Base-by-base conservation (phyloP, 2,797 vertebrate genomes). In the Xenentodon cancila region DNA sequence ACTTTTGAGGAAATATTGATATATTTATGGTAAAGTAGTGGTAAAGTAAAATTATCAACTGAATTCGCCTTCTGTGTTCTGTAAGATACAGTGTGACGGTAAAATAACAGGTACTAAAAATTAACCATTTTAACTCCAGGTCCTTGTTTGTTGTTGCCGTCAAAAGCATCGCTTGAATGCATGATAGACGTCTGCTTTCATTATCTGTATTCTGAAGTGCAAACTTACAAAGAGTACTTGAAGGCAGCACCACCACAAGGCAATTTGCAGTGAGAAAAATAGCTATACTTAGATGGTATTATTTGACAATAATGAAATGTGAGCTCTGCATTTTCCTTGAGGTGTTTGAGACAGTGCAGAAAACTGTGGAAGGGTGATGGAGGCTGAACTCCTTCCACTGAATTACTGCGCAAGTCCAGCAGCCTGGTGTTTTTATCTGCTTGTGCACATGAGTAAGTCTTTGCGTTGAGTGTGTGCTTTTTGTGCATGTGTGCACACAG, bases 301-400 rank as follows among this genome's bases (percentile, higher is more conserved):
- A 88, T 85, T 91, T 88, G 85, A 90, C 84, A 86, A 84, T 85
- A 84, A 91, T 90, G 81, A 89, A 90, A 89, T 85, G 78, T 84
- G 81, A 87, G 78, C 69, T 75, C 59, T 77, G 76, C 74, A 77
- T 85, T 89, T 87, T 89, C 81, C 85, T 84, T 79, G 47, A 74
- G 81, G 82, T 88, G 78, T 84, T 84, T 75, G 64, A 79, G 80
- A 77, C 82, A 80, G 84, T 74, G 79, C 71, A 72, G 75, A 85
- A 88, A 88, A 88, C 71, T 84, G 75, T 84, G 74, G 82, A 78
- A 64, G 59, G 75, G 73, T 83, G 78, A 81, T 76, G 81, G 84
- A 80, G 68, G 81, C 73, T 83, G 78, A 82, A 83, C 76, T 83
- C 75, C 71, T 79, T 77, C 62, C 55, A 64, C 17, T 50, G 82